Base-by-base conservation (phyloP, 2,113 vertebrate genomes). In the Oceanites oceanicus region DNA sequence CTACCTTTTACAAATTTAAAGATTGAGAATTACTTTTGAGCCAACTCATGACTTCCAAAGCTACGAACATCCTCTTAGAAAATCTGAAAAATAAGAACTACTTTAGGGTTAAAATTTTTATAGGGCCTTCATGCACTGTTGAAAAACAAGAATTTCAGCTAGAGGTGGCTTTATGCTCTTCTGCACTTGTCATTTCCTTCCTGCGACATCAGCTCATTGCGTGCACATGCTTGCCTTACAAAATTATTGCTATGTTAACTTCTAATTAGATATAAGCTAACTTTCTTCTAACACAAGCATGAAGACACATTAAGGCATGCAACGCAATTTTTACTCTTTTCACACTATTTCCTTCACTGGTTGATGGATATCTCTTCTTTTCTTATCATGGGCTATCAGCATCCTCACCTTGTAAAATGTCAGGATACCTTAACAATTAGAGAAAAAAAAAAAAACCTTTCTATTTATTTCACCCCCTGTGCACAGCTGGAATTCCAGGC, bases 151-250 rank as follows among this genome's bases (percentile, higher is more conserved):
- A 87, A 83, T 91, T 94, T 91, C 77, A 90, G 62, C 87, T 85
- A 72, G 71, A 86, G 66, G 66, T 93, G 88, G 94, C 91, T 96
- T 96, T 93, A 56, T 94, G 90, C 85, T 95, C 84, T 68, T 78
- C 74, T 95, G 93, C 93, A 85, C 92, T 95, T 96, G 93, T 93
- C 90, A 90, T 88, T 90, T 92, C 93, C 81, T 92, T 95, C 74
- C 92, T 23, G 12, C 18, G 10, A 52, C 86, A 96, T 85, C 92
- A 95, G 71, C 74, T 94, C 93, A 49, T n/a, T 42, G 94, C 9
- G 0, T 86, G 81, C 87, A 94, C 94, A 91, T 77, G 56, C 80
- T 52, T 97, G 94, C 87, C 77, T 91, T 90, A 92, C 56, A 75
- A 84, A 94, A 90, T 87, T 68, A 97, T 58, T 56, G 90, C 71